Base-by-base conservation (phyloP, 2,797 vertebrate genomes). In the Triplophysa bombifrons region DNA sequence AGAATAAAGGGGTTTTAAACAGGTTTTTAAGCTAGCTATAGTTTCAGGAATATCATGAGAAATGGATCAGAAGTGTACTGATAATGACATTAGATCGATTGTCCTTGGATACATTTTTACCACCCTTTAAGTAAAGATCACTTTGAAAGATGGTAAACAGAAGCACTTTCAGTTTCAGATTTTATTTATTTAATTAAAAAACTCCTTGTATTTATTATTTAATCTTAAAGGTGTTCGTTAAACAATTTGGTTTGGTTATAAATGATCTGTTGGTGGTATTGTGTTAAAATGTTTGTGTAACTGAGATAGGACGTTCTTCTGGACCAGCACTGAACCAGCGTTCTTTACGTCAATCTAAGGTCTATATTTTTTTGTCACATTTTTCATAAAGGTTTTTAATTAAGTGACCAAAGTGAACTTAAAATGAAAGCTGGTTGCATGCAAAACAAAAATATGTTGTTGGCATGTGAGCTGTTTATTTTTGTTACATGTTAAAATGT, bases 401-500 rank as follows among this genome's bases (percentile, higher is more conserved):
- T 8, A 8, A 19, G 30, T 19, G 27, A 63, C 16, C 51, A 76
- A 76, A 60, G 41, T 58, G 51, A 17, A 68, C 12, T 48, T 46
- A 48, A 58, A 46, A 16, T 67, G 19, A 44, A 58, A 77, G 20
- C 30, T 48, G 13, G 53, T 61, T 77, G 75, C 75, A 77, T 77
- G 75, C 66, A 61, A 68, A 77, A 69, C n/a, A 22, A 8, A 56
- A 44, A 46, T 55, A 14, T 60, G 25, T 48, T 58, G 22, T 60
- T 69, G 41, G 66, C 66, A 77, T 77, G 75, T 34, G 25, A 60
- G 64, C 30, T 50, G 25, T 69, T 61, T 48, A 34, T 8, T 12
- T 70, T 71, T 70, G 44, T 77, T 27, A 69, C 44, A 50, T 48
- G 20, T 25, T 22, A 20, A 20, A 71, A 63, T 46, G 4, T 66